phyloP scores from a whole-genome alignment of 2,888 invertebrate species.

The Diaphora mendica region DNA sequence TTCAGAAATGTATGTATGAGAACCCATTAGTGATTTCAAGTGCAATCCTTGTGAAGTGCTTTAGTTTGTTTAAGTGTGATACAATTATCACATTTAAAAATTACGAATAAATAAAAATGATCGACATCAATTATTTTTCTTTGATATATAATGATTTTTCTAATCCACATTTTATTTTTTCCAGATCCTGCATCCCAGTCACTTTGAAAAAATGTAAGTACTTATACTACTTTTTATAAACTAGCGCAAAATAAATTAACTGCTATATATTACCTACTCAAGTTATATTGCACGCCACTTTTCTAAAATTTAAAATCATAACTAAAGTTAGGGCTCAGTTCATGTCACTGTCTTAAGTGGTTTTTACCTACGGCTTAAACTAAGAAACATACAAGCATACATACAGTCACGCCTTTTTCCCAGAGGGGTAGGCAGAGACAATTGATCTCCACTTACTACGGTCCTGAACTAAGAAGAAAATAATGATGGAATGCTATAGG shows the following conservation, averaged over 20 bases:
- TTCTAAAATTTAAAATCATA: neutral
- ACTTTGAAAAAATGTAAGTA: conserved; percentile 19
- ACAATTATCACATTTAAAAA: neutral
- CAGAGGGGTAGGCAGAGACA: no score
- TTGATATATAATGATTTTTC: no score
- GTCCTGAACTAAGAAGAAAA: no score
- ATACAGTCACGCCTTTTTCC: no score
- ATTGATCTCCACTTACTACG: no score
- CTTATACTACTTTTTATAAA: neutral
- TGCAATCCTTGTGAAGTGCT: neutral
- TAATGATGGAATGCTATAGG: neutral
- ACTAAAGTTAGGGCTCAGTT: neutral
- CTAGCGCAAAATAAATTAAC: neutral
- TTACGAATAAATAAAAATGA: neutral
- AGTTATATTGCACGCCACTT: neutral
- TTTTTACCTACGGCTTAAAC: neutral
- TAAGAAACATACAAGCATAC: no score
- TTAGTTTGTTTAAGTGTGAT: no score
- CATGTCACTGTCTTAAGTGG: neutral
- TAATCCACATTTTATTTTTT: neutral
- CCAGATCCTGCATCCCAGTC: conserved; percentile 12
- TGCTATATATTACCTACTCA: no score
- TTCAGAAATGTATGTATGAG: neutral
- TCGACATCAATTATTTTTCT: no score
- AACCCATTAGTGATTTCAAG: neutral